Conservation (phyloP, 2,113 vertebrate species). For the Leiothrix lutea region DNA sequence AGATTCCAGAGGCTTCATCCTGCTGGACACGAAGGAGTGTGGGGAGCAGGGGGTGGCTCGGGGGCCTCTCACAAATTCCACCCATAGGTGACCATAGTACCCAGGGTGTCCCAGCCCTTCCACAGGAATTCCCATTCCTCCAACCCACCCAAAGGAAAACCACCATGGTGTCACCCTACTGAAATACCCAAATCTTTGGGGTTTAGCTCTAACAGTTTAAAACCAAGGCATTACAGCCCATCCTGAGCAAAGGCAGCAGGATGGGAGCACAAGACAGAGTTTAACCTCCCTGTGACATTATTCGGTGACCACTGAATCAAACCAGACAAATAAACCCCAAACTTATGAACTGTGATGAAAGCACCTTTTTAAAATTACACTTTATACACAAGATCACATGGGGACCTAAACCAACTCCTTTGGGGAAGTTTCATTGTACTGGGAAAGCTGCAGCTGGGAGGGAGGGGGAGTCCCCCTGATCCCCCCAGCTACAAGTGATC, state of each 20-base stretch:
- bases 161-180: rapidly evolving
- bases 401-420: neutral
- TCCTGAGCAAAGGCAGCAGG: neutral
- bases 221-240: rapidly evolving
- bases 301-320: neutral
- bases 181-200: neutral
- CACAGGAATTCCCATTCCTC: neutral
- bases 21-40: rapidly evolving
- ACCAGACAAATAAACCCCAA: neutral
- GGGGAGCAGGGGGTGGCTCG: neutral
- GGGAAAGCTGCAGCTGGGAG: neutral
- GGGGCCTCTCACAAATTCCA: neutral
- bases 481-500: rapidly evolving
- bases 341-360: rapidly evolving
- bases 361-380: neutral
- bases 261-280: rapidly evolving
- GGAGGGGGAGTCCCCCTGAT: neutral
- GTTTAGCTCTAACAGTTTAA: neutral
- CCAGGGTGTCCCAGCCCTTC: rapidly evolving
- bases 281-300: neutral
- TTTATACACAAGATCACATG: rapidly evolving
- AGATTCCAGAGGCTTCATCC: rapidly evolving
- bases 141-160: neutral
- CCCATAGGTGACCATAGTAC: rapidly evolving
- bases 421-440: neutral